Percentiles rank a stretch among this genome's conserved stretches.
phyloP scores from a whole-genome alignment of 2,888 invertebrate genomes.

The Nephrotoma appendiculata region DNA sequence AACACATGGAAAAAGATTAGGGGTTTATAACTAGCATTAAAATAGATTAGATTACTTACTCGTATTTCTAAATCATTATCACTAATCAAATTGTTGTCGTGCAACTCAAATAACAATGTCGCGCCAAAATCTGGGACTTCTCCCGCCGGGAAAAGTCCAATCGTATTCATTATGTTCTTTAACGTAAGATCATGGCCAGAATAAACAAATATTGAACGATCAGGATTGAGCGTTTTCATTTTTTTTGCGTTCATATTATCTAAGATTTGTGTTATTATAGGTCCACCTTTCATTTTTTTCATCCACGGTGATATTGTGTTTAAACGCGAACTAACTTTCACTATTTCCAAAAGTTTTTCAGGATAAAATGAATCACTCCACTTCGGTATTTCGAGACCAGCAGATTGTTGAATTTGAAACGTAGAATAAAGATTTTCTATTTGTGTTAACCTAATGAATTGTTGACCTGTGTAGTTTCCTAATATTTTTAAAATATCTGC shows the following conservation, averaged over 20 bases:
- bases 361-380: background rate
- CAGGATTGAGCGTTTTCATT: constrained; percentile 28
- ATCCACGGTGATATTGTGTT: background rate
- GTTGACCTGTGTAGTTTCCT: background rate
- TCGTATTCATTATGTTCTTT: constrained; percentile 56
- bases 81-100: constrained; percentile 32
- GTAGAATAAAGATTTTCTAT: background rate
- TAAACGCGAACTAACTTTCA: background rate
- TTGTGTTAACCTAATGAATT: background rate
- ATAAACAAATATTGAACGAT: constrained; percentile 48
- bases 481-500: background rate
- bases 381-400: background rate
- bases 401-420: background rate
- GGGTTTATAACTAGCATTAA: too few species aligned
- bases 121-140: constrained; percentile 64
- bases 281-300: constrained; percentile 20
- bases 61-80: constrained; percentile 39
- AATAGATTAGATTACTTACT: constrained; percentile 29
- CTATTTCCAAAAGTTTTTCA: background rate
- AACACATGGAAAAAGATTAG: background rate
- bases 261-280: constrained; percentile 49
- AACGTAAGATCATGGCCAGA: constrained; percentile 73
- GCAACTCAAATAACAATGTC: constrained; percentile 56
- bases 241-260: constrained; percentile 42
- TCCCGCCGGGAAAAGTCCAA: constrained; percentile 47